Conservation (phyloP, 2,797 vertebrate species). For the Bradypodion pumilum region DNA sequence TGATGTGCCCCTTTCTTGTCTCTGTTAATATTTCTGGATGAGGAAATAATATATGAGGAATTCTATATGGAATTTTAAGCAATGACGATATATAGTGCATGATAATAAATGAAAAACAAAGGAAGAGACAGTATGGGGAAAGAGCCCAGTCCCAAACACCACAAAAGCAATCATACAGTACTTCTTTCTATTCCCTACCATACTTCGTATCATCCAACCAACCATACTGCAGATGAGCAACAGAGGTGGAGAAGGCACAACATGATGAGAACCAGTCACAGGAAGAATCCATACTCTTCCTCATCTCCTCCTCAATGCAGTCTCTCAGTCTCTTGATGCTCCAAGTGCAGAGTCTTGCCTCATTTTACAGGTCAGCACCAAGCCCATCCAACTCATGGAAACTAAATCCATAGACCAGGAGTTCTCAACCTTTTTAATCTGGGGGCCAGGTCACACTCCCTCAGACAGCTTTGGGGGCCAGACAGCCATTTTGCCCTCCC, state of each 20-base stretch:
- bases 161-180: background rate
- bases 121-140: background rate
- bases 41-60: conserved; percentile 44
- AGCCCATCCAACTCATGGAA: too few species aligned
- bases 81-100: background rate
- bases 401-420: too few species aligned
- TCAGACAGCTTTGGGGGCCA: too few species aligned
- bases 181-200: too few species aligned
- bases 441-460: too few species aligned
- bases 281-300: background rate
- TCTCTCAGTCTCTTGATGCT: background rate
- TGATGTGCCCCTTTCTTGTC: conserved; percentile 10
- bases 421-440: too few species aligned
- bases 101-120: background rate
- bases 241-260: background rate
- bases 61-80: conserved; percentile 35
- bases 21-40: conserved; percentile 45
- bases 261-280: background rate
- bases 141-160: background rate
- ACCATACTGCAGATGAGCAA: background rate
- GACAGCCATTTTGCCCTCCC: too few species aligned
- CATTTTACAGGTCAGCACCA: background rate
- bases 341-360: background rate
- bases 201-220: too few species aligned
- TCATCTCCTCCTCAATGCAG: background rate